Evolutionary conservation across 2,888 invertebrate species (phyloP), one percentile per base, ranked within the genome.

Genomic region (Platycheirus rosarum): DNA sequence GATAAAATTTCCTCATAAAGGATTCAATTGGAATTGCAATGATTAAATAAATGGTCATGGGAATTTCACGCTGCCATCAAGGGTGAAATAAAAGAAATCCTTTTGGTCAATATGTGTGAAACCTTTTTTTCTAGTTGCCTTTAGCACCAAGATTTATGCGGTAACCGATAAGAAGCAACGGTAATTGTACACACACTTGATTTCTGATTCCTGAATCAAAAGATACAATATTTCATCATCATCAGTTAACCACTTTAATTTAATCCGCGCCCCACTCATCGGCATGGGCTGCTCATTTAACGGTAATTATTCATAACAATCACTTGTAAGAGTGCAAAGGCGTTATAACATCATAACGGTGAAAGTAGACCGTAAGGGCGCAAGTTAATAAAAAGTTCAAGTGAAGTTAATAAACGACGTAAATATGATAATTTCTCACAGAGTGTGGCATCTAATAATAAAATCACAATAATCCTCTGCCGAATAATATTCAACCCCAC

Each of bases 351-450:
- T 70, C 70, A 70, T 75, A 69, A 70, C 63, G 55, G 14, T 37
- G 37, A 46, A 18, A 44, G 48, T 26, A 44, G 42, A 44, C 63
- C 44, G 68, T 26, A 13, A 70, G 69, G 69, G 57, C 70, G 74
- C 49, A 23, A 84, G 82, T 78, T 84, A 85, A 85, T 85, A 85
- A 85, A 85, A 85, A 85, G 86, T 86, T 88, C 87, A 87, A 89
- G 89, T 89, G 89, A 89, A 89, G 88, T 89, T 90, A 90, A 90
- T 90, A 90, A 90, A 90, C 89, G 90, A 90, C 88, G 88, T 88
- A 90, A 90, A 90, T 90, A 90, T 90, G 90, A 90, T 90, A 90
- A 90, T 90, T 90, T 90, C 88, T 87, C 89, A 86, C 89, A 90
- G 89, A 88, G 89, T 90, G 90, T 90, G 90, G 89, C 87, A 89